Percentiles rank a stretch among this genome's conserved stretches.
Evolutionary conservation across 2,888 invertebrate genomes (phyloP).

Genomic region (Perizoma affinitatum): DNA sequence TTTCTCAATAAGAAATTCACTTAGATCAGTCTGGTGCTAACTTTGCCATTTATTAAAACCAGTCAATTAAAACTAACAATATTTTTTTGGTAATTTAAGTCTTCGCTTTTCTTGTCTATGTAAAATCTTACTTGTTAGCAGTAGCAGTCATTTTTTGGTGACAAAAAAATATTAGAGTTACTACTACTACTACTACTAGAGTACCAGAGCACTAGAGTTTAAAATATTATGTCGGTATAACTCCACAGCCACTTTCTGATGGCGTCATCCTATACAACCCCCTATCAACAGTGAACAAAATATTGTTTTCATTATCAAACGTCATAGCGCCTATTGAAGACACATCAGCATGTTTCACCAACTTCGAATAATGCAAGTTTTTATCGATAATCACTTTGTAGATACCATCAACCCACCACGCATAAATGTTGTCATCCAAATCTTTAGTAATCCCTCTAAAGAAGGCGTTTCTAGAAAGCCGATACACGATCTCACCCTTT

Average conservation of each 20-base stretch:
- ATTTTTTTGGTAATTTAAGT: too few species aligned
- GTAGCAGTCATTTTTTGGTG: too few species aligned
- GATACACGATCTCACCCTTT: constrained; percentile 49
- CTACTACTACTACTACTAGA: too few species aligned
- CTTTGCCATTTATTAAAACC: too few species aligned
- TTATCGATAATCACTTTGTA: constrained; percentile 61
- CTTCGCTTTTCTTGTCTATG: too few species aligned
- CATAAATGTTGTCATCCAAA: constrained; percentile 61
- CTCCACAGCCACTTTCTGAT: constrained; percentile 42
- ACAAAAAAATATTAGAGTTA: too few species aligned
- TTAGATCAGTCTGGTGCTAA: too few species aligned
- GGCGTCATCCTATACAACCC: constrained; percentile 55
- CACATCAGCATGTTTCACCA: constrained; percentile 58
- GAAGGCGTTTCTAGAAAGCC: constrained; percentile 63
- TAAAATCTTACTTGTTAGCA: too few species aligned
- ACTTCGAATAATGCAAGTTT: constrained; percentile 51
- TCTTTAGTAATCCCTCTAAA: constrained; percentile 69
- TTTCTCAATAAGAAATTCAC: too few species aligned
- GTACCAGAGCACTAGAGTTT: too few species aligned
- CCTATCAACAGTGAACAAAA: constrained; percentile 60
- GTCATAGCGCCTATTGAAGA: constrained; percentile 61
- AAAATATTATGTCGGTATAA: neutral
- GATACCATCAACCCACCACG: constrained; percentile 75
- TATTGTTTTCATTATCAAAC: constrained; percentile 69
- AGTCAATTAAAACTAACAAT: too few species aligned